Conservation (phyloP, 2,888 invertebrate genomes). For the Ariolimax columbianus region DNA sequence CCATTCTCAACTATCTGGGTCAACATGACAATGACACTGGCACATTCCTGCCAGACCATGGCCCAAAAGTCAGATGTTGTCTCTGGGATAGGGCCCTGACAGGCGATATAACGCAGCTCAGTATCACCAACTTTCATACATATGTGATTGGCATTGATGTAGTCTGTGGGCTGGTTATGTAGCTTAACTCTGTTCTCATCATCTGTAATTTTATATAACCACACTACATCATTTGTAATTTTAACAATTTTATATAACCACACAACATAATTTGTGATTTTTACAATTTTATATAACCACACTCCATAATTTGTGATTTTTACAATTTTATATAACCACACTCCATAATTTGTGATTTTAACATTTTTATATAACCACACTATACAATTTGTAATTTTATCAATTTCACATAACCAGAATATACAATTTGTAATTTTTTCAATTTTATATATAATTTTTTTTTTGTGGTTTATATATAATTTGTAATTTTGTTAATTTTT, state of each 20-base stretch:
- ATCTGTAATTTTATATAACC: conserved; percentile 63
- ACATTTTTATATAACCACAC: too few relatives aligned
- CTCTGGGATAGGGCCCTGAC: conserved; percentile 90
- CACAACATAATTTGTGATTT: too few relatives aligned
- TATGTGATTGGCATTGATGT: conserved; percentile 73
- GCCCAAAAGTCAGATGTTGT: conserved; percentile 97
- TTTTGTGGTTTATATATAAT: too few relatives aligned
- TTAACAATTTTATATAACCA: neutral
- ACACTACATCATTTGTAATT: neutral
- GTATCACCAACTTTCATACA: conserved; percentile 58
- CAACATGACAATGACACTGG: conserved; percentile 91
- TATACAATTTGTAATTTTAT: too few relatives aligned
- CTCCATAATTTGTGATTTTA: too few relatives aligned
- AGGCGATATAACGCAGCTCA: conserved; percentile 70
- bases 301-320: too few relatives aligned
- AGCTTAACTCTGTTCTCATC: conserved; percentile 73
- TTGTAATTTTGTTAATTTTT: too few relatives aligned
- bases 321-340: too few relatives aligned
- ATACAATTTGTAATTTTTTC: too few relatives aligned
- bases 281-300: neutral
- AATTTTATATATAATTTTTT: too few relatives aligned
- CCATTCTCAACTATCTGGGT: conserved; percentile 92
- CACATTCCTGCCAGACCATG: conserved; percentile 97
- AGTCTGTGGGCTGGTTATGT: conserved; percentile 55
- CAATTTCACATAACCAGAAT: too few relatives aligned